phyloP scores from a whole-genome alignment of 2,888 invertebrate species.

The Cantharis lateralis region DNA sequence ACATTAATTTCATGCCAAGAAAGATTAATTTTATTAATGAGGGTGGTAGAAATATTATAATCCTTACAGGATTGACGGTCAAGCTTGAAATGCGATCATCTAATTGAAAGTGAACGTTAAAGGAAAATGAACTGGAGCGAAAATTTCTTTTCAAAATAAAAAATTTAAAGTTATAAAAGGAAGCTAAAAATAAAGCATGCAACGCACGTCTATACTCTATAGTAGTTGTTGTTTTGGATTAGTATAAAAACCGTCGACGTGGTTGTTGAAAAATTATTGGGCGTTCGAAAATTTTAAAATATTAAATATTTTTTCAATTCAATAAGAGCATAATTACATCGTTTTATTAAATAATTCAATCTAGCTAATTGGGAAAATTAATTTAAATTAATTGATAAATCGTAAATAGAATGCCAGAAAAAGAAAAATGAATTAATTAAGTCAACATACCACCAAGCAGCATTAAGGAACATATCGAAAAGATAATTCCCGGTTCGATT shows the following conservation, averaged over 20 bases:
- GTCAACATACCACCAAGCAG: not conserved
- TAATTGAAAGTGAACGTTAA: not conserved
- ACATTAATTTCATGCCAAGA: not conserved
- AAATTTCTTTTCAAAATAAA: not conserved
- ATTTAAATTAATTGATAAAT: not conserved
- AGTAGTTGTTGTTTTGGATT: not conserved
- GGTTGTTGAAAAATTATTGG: too few species aligned
- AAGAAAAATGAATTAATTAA: not conserved
- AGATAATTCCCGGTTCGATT: not conserved
- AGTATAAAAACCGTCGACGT: not conserved
- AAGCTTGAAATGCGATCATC: not conserved
- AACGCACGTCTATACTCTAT: not conserved
- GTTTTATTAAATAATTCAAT: not conserved
- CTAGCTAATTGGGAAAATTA: not conserved
- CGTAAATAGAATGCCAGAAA: not conserved
- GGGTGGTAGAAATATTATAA: not conserved
- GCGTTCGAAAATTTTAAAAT: not conserved
- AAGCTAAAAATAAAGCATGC: not conserved
- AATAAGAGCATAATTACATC: too few species aligned
- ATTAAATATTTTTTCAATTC: not conserved
- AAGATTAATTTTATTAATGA: not conserved
- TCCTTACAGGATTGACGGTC: not conserved
- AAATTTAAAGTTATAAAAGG: not conserved
- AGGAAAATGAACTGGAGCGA: not conserved
- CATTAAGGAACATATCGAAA: not conserved